Evolutionary conservation across 2,797 vertebrate species (phyloP).

Genomic region (Stomatorhinus walkeri): DNA sequence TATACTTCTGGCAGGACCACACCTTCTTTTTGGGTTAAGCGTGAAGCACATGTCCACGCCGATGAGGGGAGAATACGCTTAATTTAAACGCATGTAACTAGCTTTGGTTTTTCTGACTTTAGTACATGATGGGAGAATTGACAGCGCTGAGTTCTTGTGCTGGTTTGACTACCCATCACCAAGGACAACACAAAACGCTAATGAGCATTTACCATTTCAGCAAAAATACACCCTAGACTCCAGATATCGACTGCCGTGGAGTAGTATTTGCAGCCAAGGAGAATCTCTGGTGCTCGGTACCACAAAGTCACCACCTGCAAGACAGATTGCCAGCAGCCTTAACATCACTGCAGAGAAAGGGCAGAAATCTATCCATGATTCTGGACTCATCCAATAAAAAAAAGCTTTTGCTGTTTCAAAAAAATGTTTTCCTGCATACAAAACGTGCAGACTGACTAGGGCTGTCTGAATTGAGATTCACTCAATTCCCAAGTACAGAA

Average conservation of each 20-base stretch:
- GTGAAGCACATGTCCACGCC: not conserved
- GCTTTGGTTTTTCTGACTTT: not conserved
- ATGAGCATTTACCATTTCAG: constrained; percentile 77
- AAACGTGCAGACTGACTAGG: not conserved
- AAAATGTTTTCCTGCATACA: not conserved
- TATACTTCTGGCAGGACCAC: not conserved
- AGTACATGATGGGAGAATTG: not conserved
- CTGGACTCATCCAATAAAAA: not conserved
- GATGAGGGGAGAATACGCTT: not conserved
- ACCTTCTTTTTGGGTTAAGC: not conserved
- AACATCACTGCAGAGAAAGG: not conserved
- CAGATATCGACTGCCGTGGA: constrained; percentile 94
- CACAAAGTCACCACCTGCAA: constrained; percentile 86
- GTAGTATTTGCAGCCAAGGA: constrained; percentile 92
- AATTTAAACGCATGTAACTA: not conserved
- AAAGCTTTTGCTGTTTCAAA: not conserved
- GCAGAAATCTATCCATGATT: not conserved
- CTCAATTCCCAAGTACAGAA: not conserved
- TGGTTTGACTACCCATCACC: not conserved
- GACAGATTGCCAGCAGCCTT: not conserved
- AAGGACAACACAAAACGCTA: not conserved
- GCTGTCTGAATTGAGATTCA: not conserved
- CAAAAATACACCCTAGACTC: constrained; percentile 94
- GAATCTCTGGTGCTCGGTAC: constrained; percentile 93
- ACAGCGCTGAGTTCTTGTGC: not conserved